Percentiles rank a stretch among this genome's conserved stretches.
phyloP scores from a whole-genome alignment of 2,797 vertebrate species.

The Hypotaenidia philippensis region DNA sequence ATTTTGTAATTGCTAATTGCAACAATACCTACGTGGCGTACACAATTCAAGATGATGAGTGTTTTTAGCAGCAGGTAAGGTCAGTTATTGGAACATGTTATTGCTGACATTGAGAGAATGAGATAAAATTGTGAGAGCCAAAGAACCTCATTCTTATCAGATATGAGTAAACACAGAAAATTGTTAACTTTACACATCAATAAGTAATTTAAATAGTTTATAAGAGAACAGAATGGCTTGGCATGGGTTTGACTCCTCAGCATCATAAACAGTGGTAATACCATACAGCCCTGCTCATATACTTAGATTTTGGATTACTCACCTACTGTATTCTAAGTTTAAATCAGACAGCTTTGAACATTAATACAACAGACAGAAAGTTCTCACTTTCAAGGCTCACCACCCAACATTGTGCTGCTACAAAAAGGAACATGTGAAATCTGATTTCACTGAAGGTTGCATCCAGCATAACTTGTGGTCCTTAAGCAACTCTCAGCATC shows the following conservation, averaged over 20 bases:
- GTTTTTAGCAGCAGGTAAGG: conserved; percentile 65
- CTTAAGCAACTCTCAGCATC: not conserved
- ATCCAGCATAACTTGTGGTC: not conserved
- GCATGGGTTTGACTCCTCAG: not conserved
- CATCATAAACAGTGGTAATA: not conserved
- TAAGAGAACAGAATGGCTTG: not conserved
- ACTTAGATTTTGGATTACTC: not conserved
- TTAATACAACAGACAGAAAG: not conserved
- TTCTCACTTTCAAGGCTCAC: not conserved
- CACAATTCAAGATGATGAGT: conserved; percentile 48
- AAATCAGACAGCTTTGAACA: not conserved
- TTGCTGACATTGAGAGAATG: conserved; percentile 41
- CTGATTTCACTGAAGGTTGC: not conserved
- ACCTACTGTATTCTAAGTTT: not conserved
- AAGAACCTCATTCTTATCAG: not conserved
- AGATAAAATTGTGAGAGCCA: not conserved
- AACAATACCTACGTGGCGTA: conserved; percentile 1
- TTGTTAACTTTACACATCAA: conserved; percentile 12
- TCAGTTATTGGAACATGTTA: conserved; percentile 49
- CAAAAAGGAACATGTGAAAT: not conserved
- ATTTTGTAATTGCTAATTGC: conserved; percentile 60
- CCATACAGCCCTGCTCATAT: not conserved
- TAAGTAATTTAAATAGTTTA: conserved; percentile 50
- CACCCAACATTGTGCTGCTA: not conserved
- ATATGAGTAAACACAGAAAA: conserved; percentile 19